Percentiles rank a stretch among this genome's conserved stretches.
Evolutionary conservation across 2,797 vertebrate species (phyloP).

Genomic region (Falco novaeseelandiae): DNA sequence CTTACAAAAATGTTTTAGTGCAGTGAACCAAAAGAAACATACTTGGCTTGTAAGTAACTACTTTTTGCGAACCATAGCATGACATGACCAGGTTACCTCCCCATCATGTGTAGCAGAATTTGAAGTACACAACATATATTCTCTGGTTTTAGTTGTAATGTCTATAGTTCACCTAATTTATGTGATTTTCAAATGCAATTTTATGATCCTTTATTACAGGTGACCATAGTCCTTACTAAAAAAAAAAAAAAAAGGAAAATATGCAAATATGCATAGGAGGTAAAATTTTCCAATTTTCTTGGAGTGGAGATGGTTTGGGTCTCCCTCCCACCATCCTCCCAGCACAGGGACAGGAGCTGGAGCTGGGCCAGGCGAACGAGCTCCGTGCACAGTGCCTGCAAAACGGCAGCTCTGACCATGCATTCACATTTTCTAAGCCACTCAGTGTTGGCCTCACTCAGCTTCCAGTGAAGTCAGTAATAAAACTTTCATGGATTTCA

Average conservation of each 20-base stretch:
- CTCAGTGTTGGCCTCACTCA: not conserved
- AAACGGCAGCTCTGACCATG: not conserved
- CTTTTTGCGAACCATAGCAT: rapidly evolving
- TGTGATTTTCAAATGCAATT: not conserved
- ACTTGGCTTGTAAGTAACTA: not conserved
- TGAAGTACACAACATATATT: not conserved
- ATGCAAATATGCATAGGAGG: too few species aligned
- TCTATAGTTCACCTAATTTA: not conserved
- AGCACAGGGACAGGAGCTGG: not conserved
- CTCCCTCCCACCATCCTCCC: not conserved
- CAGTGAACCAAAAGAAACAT: not conserved
- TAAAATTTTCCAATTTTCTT: not conserved
- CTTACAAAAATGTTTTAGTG: not conserved
- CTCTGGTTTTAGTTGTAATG: not conserved
- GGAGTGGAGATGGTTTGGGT: not conserved
- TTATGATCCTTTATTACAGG: not conserved
- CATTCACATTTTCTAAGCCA: not conserved
- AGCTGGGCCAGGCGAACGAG: not conserved
- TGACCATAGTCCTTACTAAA: not conserved
- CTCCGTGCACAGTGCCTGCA: rapidly evolving
- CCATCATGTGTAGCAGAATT: not conserved
- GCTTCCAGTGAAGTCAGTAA: not conserved
- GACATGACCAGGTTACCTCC: not conserved
- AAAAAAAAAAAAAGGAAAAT: too few species aligned
- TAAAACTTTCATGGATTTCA: not conserved